These are phyloP conservation scores for Phenganax stokvisi DNA, from an alignment of 92 coral and sea anemone species.

Conservation along the genomic window DNA sequence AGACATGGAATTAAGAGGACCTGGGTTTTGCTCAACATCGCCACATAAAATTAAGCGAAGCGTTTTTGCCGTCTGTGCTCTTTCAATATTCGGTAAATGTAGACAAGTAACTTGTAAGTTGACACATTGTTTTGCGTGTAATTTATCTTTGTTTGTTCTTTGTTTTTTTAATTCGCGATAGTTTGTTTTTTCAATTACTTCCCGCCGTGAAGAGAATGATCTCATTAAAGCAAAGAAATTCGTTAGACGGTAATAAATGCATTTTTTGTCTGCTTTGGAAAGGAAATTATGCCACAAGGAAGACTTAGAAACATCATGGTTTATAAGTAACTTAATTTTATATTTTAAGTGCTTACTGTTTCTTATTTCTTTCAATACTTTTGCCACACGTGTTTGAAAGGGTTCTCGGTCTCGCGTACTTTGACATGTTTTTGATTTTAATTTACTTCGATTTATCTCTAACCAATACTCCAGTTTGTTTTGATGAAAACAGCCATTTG, in stretches of 20 bases:
- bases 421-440: neutral
- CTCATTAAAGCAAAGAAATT: neutral
- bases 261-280: neutral
- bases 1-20: neutral
- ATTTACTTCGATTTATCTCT: neutral
- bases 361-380: neutral
- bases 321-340: neutral
- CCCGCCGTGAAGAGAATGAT: neutral
- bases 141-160: neutral
- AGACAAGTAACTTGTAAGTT: neutral
- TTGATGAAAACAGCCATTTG: too few species aligned
- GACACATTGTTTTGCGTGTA: neutral
- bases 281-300: neutral
- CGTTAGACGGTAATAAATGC: neutral
- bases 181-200: neutral
- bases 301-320: neutral
- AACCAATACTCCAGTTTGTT: neutral
- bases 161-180: neutral
- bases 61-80: neutral
- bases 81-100: neutral
- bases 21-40: neutral
- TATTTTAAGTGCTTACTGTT: neutral
- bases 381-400: neutral
- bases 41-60: neutral
- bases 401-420: neutral